Conservation (phyloP, 2,113 vertebrate species). For the cat (Felis catus) region F.catus_Fca126_mat1.0 CM031412.1:164746501-164747000, state of each 20-base stretch:
- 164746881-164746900: not conserved
- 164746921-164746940: not conserved
- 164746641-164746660: not conserved
- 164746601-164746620: not conserved
- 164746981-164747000: not conserved
- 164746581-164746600: not conserved
- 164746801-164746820: too few species aligned
- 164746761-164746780: too few species aligned
- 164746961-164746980: not conserved
- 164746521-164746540: not conserved
- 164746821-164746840: too few species aligned
- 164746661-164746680: not conserved
- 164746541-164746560: not conserved
- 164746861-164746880: too few species aligned
- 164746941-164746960: not conserved
- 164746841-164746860: too few species aligned
- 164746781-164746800: too few species aligned
- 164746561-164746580: not conserved
- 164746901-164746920: not conserved
- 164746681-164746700: not conserved
- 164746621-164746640: not conserved
- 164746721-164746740: too few species aligned
- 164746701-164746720: too few species aligned
- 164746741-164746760: too few species aligned
- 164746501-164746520: not conserved